Evolutionary conservation across 2,888 invertebrate genomes (phyloP).

Genomic region (Leucophenga maculata): DNA sequence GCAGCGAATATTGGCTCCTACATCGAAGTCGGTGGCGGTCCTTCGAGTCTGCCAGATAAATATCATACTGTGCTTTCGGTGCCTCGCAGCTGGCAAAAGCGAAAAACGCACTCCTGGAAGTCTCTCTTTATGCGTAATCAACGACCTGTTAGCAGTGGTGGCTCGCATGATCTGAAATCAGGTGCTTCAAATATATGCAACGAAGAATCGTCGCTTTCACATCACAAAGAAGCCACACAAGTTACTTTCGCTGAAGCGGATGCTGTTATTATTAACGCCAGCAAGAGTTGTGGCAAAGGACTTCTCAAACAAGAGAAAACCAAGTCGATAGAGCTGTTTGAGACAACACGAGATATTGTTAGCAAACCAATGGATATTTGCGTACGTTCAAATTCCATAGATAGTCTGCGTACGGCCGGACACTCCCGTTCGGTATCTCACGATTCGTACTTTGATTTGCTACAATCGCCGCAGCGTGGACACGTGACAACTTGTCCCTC

Average conservation of each 20-base stretch:
- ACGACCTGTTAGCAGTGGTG: conserved; percentile 63
- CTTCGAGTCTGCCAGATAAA: conserved; percentile 80
- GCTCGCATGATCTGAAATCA: conserved; percentile 53
- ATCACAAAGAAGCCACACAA: conserved; percentile 55
- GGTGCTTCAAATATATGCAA: conserved; percentile 24
- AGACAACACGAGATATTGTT: conserved; percentile 57
- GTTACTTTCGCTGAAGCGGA: conserved; percentile 68
- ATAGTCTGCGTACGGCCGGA: conserved; percentile 71
- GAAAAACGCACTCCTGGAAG: conserved; percentile 72
- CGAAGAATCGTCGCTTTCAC: conserved; percentile 41
- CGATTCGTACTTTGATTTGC: conserved; percentile 90
- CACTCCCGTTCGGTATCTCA: conserved; percentile 86
- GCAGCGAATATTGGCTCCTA: conserved; percentile 74
- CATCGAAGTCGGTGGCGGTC: conserved; percentile 84
- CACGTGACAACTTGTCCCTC: conserved; percentile 71
- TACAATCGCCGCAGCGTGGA: conserved; percentile 72
- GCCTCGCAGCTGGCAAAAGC: conserved; percentile 76
- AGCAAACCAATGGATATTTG: conserved; percentile 71
- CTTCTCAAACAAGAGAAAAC: conserved; percentile 66
- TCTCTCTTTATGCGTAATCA: conserved; percentile 72
- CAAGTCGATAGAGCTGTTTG: conserved; percentile 70
- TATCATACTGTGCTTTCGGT: conserved; percentile 96
- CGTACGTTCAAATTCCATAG: conserved; percentile 71
- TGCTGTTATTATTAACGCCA: conserved; percentile 51
- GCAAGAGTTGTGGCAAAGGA: conserved; percentile 55